Percentiles rank a stretch among this genome's conserved stretches.
phyloP scores from a whole-genome alignment of 2,888 invertebrate species.

The Macaria notata region DNA sequence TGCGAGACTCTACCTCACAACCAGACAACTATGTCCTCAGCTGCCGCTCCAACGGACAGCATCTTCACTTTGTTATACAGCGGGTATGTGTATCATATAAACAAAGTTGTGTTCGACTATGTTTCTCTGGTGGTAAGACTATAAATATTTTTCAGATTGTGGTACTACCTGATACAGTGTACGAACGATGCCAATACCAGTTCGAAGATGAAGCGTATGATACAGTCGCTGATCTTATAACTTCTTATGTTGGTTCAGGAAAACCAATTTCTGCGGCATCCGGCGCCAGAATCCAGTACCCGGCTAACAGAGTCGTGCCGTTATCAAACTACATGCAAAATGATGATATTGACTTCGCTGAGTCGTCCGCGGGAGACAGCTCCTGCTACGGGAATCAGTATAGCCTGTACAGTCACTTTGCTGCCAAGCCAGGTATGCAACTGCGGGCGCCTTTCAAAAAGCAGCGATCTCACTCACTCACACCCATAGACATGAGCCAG shows the following conservation, averaged over 20 bases:
- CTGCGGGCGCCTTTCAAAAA: conserved; percentile 68
- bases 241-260: conserved; percentile 95
- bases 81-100: conserved; percentile 79
- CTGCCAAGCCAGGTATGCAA: conserved; percentile 67
- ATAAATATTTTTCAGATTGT: conserved; percentile 82
- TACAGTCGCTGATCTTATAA: conserved; percentile 95
- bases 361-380: conserved; percentile 61
- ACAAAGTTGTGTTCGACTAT: no score
- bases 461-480: conserved; percentile 91
- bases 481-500: conserved; percentile 82
- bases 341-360: conserved; percentile 60
- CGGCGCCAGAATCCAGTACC: conserved; percentile 92
- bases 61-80: conserved; percentile 96
- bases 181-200: conserved; percentile 95
- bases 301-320: conserved; percentile 91
- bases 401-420: conserved; percentile 76
- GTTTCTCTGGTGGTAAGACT: no score
- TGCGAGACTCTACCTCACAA: conserved; percentile 95
- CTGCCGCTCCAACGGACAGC: conserved; percentile 89
- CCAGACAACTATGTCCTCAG: conserved; percentile 97
- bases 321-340: conserved; percentile 85
- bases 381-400: conserved; percentile 67
- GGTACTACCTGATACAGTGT: conserved; percentile 94
- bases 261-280: conserved; percentile 94
- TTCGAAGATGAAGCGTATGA: conserved; percentile 97